phyloP scores from a whole-genome alignment of 2,113 vertebrate species.

The Datnioides undecimradiatus region DNA sequence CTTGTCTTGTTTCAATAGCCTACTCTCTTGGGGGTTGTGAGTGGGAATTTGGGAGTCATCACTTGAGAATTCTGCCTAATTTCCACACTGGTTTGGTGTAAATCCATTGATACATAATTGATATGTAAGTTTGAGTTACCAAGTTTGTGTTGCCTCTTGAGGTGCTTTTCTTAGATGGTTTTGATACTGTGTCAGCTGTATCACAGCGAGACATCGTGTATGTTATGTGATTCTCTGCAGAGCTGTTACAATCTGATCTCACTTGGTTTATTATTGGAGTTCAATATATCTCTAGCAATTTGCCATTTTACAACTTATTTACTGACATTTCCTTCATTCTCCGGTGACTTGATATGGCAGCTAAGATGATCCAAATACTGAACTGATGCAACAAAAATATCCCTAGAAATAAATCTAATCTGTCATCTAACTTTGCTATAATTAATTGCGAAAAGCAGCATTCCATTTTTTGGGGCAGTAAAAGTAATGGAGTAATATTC shows the following conservation, averaged over 20 bases:
- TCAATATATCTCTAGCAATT: conserved; percentile 7
- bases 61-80: conserved; percentile 1
- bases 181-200: conserved; percentile 49
- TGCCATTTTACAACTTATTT: conserved; percentile 16
- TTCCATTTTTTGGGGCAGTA: background rate
- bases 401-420: background rate
- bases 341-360: background rate
- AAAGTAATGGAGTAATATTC: no score
- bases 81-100: background rate
- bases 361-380: background rate
- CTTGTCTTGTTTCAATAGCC: conserved; percentile 10
- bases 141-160: conserved; percentile 36
- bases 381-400: background rate
- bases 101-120: conserved; percentile 48
- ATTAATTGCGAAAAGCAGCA: background rate
- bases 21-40: conserved; percentile 8
- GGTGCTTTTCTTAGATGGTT: conserved; percentile 45
- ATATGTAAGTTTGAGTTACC: conserved; percentile 50
- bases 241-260: conserved; percentile 24
- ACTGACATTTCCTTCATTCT: background rate
- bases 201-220: conserved; percentile 7
- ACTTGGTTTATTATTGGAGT: conserved; percentile 28
- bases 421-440: background rate
- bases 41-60: background rate
- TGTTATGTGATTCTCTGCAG: conserved; percentile 56